Base-by-base conservation (phyloP, 1,140 invertebrate species). In the Amyelois transitella region DNA sequence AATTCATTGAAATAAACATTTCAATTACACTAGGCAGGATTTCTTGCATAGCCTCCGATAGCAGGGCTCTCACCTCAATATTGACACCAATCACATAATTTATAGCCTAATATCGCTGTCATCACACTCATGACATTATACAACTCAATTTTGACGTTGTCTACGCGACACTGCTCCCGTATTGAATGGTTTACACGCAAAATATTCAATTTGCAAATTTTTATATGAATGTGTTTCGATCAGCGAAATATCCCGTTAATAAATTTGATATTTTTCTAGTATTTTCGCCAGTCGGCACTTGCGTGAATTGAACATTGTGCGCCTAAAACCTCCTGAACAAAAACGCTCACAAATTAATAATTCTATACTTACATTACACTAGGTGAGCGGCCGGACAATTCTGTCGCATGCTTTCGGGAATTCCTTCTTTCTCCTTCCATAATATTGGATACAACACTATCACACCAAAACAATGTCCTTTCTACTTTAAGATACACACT, bases 361-460 rank as follows among this genome's bases (percentile, higher is more conserved):
- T 60, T 57, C 61, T 69, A 74, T 70, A 72, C 72, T 75, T 76
- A 75, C 63, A 65, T 58, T 66, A 66, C 58, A 62, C 70, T 65
- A 69, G 56, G 61, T 68, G 64, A 67, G 65, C 66, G 56, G 61
- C 59, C 69, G 66, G 71, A 76, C 71, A 69, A 74, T 70, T 75
- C 62, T 61, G 53, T 65, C 58, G 64, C 66, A 44, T 72, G 55
- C 66, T 72, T 72, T 72, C 81, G 84, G 84, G 84, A 85, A 78
- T 77, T 75, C 75, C 68, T 65, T 62, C 73, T 75, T 59, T 69
- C 69, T 65, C 76, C 84, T 87, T 87, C 84, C 84, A 85, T 79
- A 63, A 75, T 75, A 80, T 74, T 78, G 84, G 84, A 87, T 85
- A 87, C 84, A 87, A 87, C 84, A 85, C 81, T 84, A 76, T 75